Evolutionary conservation across 92 coral and sea anemone species (phyloP), one percentile per base, ranked within the genome.

Genomic region (Nematostella vectensis): DNA sequence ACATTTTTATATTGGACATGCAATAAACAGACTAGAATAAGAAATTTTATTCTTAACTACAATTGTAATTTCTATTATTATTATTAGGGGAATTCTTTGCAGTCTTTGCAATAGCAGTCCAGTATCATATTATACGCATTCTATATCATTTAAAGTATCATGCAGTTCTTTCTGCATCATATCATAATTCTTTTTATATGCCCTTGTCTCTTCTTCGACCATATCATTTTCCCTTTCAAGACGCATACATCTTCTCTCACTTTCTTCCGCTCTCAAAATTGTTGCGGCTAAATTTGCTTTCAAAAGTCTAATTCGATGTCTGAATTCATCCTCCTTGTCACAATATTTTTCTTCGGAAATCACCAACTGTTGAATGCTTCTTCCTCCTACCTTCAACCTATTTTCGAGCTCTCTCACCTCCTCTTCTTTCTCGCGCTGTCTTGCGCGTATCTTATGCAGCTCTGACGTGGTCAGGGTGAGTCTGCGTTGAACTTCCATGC

Each of bases 321-420:
- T 72, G 27, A 48, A 68, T 2, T 71, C 74, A 3, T 85, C 88
- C 28, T 80, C 94, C 21, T 82, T 71, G 45, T 80, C 80, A 11
- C 83, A 61, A 3, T 72, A 71, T 53, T 71, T 85, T 49, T 80
- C 88, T 28, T 75, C 94, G n/a, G 68, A 55, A 37, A 75, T 70
- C 49, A 37, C 83, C 67, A 85, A 61, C 39, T 67, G 61, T 27
- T 69, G 82, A 36, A 77, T 50, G 48, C 74, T 72, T 37, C 94
- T 61, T n/a, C 83, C 88, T 16, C 71, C 78, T 4, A 55, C 61
- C 19, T 62, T 82, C 17, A 69, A 63, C 28, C 71, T 69, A 18
- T 54, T 65, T 22, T 59, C 60, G 16, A 85, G 77, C 6, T 38
- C 63, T 47, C 65, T 52, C 6, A 68, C 68, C 33, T 52, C 63